Conservation (phyloP, 2,888 invertebrate genomes). For the Eupithecia insigniata region DNA sequence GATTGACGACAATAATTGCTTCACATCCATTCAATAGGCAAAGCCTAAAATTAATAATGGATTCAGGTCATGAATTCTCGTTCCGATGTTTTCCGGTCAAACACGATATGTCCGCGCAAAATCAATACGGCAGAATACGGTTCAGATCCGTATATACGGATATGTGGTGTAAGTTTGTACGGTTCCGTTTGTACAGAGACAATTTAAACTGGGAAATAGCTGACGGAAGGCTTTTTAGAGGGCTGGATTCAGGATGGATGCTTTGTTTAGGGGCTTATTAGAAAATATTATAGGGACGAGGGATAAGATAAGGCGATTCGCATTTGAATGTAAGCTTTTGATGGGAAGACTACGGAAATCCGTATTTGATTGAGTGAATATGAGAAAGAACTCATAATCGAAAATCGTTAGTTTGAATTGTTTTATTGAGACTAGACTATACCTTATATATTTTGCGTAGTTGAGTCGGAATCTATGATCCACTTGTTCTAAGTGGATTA, state of each 20-base stretch:
- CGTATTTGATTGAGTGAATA: too few relatives aligned
- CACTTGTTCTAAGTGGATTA: too few relatives aligned
- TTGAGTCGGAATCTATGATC: too few relatives aligned
- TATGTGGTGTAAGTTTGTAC: conserved; percentile 11
- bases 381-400: too few relatives aligned
- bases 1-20: too few relatives aligned
- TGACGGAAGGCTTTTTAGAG: conserved; percentile 10
- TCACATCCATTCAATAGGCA: neutral
- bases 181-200: conserved; percentile 33
- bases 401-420: too few relatives aligned
- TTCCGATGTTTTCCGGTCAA: conserved; percentile 4
- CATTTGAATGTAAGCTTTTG: too few relatives aligned
- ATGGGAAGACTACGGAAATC: too few relatives aligned
- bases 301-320: neutral
- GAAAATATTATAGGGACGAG: neutral
- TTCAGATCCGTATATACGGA: neutral
- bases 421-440: too few relatives aligned
- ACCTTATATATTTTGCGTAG: too few relatives aligned
- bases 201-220: conserved; percentile 38
- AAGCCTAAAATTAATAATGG: conserved; percentile 13
- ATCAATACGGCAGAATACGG: conserved; percentile 40
- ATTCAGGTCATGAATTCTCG: conserved; percentile 13
- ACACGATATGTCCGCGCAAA: conserved; percentile 20
- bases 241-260: conserved; percentile 13
- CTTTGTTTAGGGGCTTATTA: neutral